Evolutionary conservation across 2,888 invertebrate genomes (phyloP).

Genomic region (Nasonia oneida): DNA sequence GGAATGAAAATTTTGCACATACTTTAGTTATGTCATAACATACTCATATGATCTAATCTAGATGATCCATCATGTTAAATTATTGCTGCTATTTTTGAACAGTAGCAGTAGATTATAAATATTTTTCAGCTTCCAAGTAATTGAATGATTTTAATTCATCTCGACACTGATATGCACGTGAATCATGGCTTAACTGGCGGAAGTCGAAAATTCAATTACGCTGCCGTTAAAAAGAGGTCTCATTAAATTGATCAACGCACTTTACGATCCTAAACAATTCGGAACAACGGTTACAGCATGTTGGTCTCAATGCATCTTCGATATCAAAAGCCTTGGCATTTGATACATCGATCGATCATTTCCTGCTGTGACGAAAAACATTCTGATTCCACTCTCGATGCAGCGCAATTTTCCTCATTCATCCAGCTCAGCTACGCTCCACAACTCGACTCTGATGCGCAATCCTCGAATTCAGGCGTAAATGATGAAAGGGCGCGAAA

Average conservation of each 20-base stretch:
- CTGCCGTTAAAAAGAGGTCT: background rate
- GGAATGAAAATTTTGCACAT: no score
- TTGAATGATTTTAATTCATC: background rate
- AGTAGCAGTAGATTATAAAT: background rate
- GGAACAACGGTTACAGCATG: background rate
- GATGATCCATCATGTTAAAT: background rate
- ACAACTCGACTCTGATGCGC: background rate
- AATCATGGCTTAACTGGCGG: background rate
- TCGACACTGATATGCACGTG: background rate
- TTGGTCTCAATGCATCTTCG: background rate
- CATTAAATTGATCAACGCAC: background rate
- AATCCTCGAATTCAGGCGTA: conserved; percentile 15
- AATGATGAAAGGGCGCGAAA: conserved; percentile 33
- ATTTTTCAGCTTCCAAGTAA: background rate
- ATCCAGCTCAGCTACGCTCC: background rate
- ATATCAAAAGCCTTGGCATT: background rate
- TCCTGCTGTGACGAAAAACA: background rate
- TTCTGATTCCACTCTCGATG: background rate
- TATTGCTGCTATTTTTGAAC: background rate
- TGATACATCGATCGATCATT: background rate
- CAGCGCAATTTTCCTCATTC: background rate
- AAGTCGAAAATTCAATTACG: conserved; percentile 6
- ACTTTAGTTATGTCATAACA: background rate
- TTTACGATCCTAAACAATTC: background rate
- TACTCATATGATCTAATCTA: background rate